Evolutionary conservation across 2,888 invertebrate genomes (phyloP), one percentile per base, ranked within the genome.

Genomic region (Lepidochrysops patricia): DNA sequence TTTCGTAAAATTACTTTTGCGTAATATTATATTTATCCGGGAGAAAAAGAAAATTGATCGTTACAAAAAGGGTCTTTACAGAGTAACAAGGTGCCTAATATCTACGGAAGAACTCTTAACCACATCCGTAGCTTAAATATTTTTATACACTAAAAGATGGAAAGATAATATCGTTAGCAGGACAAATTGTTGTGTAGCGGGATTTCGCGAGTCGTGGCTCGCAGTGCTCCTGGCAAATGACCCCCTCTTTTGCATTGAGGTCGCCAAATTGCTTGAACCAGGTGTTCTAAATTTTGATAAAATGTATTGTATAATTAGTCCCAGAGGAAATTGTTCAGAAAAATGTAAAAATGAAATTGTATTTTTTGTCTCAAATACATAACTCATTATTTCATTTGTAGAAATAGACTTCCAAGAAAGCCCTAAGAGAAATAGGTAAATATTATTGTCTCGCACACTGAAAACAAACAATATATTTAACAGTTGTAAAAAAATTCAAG

Each of bases 141-240:
- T 43, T 43, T 43, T 49, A 19, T 23, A 49, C 4, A 49, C 12
- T 23, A 43, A 19, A 15, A 34, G n/a, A 27, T 26, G 29, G 7
- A 29, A 58, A 32, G 13, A 63, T 63, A 66, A 61, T 62, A 60
- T 64, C 64, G 61, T 66, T 66, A 64, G 57, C 60, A 60, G 61
- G 48, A 57, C 63, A 48, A 66, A 66, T 73, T 73, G 66, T 60
- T 72, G 73, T 67, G 68, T 61, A 74, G 75, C 73, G 68, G 76
- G 69, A 72, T 72, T 70, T 68, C 68, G 70, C 66, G 72, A 70
- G 72, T n/a, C n/a, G 74, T 72, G 72, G 72, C 73, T 77, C 76
- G 72, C 70, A 70, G 59, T 61, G 64, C 60, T 66, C 60, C 61
- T 62, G 64, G 58, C 64, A 72, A 71, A 70, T 73, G 73, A 69